Percentiles rank a stretch among this genome's conserved stretches.
phyloP scores from a whole-genome alignment of 2,113 vertebrate species.

The Pterophyllum scalare region DNA sequence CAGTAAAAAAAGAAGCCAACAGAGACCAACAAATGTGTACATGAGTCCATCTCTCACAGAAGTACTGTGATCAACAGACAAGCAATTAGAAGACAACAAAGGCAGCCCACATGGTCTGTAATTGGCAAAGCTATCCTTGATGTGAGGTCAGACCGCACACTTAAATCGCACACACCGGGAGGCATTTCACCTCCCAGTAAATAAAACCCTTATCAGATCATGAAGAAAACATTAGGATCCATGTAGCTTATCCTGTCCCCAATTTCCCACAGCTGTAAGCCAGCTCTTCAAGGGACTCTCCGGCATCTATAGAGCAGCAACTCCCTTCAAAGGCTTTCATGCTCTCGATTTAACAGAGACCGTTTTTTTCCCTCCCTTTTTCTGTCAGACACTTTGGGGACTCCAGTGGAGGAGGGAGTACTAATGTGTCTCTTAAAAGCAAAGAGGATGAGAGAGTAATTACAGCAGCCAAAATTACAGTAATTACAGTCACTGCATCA shows the following conservation, averaged over 20 bases:
- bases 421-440: conserved; percentile 62
- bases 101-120: conserved; percentile 16
- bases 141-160: conserved; percentile 37
- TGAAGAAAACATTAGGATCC: conserved; percentile 38
- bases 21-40: conserved; percentile 9
- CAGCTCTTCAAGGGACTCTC: conserved; percentile 42
- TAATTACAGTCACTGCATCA: conserved; percentile 58
- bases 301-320: conserved; percentile 27
- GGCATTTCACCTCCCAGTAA: conserved; percentile 16
- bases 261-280: conserved; percentile 63
- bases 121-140: conserved; percentile 46
- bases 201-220: conserved; percentile 41
- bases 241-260: conserved; percentile 29
- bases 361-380: conserved; percentile 21
- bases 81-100: conserved; percentile 49
- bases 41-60: conserved; percentile 16
- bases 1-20: conserved; percentile 32
- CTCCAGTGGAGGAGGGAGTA: conserved; percentile 45
- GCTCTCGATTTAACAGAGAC: conserved; percentile 30
- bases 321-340: conserved; percentile 46
- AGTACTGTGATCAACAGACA: conserved; percentile 24
- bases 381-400: conserved; percentile 48
- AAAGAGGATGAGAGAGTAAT: conserved; percentile 72
- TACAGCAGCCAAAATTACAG: conserved; percentile 62
- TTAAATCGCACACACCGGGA: background rate